Conservation (phyloP, 1,140 invertebrate species). For the Bombus confusus region DNA sequence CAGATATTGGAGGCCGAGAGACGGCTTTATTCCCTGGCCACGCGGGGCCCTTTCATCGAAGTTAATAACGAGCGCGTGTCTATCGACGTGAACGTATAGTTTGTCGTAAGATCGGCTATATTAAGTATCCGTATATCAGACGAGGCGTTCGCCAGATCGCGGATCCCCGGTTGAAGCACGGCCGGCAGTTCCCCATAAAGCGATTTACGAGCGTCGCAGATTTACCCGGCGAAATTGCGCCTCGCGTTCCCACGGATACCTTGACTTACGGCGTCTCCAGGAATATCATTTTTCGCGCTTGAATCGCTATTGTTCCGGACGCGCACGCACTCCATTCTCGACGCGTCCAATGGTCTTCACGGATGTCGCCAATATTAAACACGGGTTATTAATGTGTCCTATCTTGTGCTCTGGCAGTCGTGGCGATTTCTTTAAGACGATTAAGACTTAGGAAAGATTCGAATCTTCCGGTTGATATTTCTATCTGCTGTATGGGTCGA, state of each 20-base stretch:
- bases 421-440: too few relatives aligned
- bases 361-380: conserved; percentile 1
- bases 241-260: conserved; percentile 49
- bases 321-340: neutral
- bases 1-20: conserved; percentile 14
- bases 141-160: neutral
- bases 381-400: conserved; percentile 15
- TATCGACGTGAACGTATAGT: conserved; percentile 49
- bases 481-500: neutral
- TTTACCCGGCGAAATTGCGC: conserved; percentile 66
- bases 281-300: conserved; percentile 68
- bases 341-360: neutral
- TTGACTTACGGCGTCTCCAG: conserved; percentile 58
- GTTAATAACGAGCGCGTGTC: conserved; percentile 48
- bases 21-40: conserved; percentile 26
- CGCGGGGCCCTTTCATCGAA: conserved; percentile 28
- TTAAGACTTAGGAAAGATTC: too few relatives aligned
- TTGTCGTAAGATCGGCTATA: conserved; percentile 42
- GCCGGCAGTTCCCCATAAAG: conserved; percentile 54
- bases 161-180: conserved; percentile 13
- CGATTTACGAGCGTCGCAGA: conserved; percentile 69
- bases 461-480: neutral
- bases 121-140: conserved; percentile 54
- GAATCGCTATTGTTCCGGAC: conserved; percentile 52
- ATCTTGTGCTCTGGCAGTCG: too few relatives aligned